Evolutionary conservation across 2,113 vertebrate species (phyloP).

Genomic region (Laticauda laticaudata): DNA sequence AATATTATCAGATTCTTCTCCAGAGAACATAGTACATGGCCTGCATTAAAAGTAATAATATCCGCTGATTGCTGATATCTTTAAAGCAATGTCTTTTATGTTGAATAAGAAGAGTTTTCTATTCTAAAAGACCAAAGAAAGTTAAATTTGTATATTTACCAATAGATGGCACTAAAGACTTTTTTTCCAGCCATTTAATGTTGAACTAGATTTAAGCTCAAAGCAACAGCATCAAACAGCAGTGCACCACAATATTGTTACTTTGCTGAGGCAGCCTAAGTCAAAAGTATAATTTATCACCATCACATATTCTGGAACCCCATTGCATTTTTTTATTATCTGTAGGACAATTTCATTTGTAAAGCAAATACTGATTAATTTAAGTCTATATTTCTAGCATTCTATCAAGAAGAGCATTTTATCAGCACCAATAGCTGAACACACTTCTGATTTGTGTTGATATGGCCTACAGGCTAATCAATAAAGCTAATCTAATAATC

Average conservation of each 20-base stretch:
- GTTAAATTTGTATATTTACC: conserved; percentile 32
- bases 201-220: background rate
- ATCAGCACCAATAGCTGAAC: background rate
- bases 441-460: background rate
- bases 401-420: background rate
- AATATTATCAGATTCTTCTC: background rate
- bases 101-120: background rate
- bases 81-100: background rate
- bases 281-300: background rate
- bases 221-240: background rate
- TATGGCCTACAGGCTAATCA: too few relatives aligned
- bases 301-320: background rate
- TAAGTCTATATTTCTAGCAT: background rate
- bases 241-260: background rate
- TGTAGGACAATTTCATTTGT: background rate
- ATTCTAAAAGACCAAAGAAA: background rate
- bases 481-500: too few relatives aligned
- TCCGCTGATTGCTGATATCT: background rate
- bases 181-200: background rate
- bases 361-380: background rate
- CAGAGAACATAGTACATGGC: background rate
- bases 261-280: background rate
- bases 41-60: background rate
- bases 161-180: conserved; percentile 65
- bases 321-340: background rate